phyloP scores from a whole-genome alignment of 2,797 vertebrate species.

The Xenops minutus region DNA sequence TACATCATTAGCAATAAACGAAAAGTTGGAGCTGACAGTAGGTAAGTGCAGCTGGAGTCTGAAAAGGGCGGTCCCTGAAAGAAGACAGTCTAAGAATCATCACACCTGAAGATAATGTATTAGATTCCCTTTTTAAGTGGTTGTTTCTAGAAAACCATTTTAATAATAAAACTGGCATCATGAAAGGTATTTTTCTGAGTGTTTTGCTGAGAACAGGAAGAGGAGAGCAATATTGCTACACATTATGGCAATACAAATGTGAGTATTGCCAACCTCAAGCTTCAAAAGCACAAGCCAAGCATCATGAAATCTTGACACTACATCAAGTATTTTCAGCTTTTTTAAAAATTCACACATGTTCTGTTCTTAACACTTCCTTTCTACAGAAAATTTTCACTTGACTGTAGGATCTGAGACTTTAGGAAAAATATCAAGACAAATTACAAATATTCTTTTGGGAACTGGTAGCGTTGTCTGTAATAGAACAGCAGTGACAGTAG shows the following conservation, averaged over 20 bases:
- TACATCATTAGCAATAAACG: background rate
- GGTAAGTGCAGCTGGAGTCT: background rate
- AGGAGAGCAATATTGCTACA: background rate
- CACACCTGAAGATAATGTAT: background rate
- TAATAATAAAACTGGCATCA: background rate
- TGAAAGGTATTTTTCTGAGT: background rate
- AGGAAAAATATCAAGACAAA: background rate
- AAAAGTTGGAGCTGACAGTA: background rate
- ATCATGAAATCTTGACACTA: constrained; percentile 9
- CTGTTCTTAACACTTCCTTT: constrained; percentile 13
- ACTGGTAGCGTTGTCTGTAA: background rate
- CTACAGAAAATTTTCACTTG: constrained; percentile 3
- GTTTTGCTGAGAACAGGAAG: background rate
- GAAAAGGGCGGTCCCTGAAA: background rate
- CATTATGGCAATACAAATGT: background rate
- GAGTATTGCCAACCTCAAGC: background rate
- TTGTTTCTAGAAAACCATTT: background rate
- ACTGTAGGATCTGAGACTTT: background rate
- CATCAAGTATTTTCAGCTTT: constrained; percentile 6
- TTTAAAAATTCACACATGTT: background rate
- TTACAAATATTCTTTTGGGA: background rate
- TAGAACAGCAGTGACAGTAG: background rate
- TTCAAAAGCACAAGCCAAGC: background rate
- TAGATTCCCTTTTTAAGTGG: background rate
- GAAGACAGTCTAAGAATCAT: background rate